Conservation (phyloP, 2,113 vertebrate genomes). For the Gopherus flavomarginatus region DNA sequence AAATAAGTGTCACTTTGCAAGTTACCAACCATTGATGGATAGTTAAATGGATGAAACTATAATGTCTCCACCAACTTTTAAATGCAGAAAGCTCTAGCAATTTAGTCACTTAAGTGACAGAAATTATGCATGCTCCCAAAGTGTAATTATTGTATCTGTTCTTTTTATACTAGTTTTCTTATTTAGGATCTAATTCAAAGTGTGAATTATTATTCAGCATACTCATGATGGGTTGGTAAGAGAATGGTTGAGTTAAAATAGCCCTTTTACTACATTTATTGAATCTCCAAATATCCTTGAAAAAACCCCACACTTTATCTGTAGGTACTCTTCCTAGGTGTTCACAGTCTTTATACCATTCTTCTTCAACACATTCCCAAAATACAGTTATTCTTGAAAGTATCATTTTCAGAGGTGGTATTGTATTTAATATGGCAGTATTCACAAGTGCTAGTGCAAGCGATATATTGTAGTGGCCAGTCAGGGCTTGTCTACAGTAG, state of each 20-base stretch:
- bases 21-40: constrained; percentile 66
- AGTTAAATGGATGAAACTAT: constrained; percentile 64
- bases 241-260: constrained; percentile 18
- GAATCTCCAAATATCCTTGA: constrained; percentile 28
- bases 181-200: constrained; percentile 19
- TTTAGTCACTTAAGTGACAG: constrained; percentile 47
- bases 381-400: not conserved
- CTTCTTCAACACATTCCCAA: not conserved
- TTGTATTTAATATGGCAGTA: too few relatives aligned
- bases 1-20: constrained; percentile 74
- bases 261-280: constrained; percentile 1
- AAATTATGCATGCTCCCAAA: constrained; percentile 19
- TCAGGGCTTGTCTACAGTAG: not conserved
- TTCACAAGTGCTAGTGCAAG: not conserved
- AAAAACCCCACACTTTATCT: constrained; percentile 1
- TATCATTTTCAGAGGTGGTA: not conserved
- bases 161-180: constrained; percentile 38
- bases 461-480: not conserved
- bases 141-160: constrained; percentile 26
- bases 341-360: not conserved
- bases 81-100: constrained; percentile 54
- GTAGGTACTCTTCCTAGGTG: not conserved
- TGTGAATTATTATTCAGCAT: constrained; percentile 45
- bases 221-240: constrained; percentile 26
- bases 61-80: constrained; percentile 53